These are phyloP conservation scores for Tokudaia muenninki DNA, from an alignment of 2,797 vertebrate genomes.

Conservation along the genomic window DNA sequence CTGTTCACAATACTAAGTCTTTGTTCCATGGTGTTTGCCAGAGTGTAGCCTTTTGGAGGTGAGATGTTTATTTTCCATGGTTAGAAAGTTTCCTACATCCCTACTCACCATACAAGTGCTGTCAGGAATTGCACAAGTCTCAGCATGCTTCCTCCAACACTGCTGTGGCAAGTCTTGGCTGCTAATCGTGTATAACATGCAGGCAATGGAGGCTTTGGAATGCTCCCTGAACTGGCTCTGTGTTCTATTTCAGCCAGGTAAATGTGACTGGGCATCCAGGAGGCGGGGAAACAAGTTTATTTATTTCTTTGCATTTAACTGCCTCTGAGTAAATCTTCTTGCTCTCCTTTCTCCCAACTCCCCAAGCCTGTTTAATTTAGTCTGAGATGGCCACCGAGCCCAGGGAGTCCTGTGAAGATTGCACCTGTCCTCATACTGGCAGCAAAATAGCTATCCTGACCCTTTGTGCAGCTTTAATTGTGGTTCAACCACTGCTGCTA, in stretches of 20 bases:
- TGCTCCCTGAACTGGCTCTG: slow-evolving; percentile 35
- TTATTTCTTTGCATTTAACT: slow-evolving; percentile 42
- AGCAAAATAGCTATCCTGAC: slow-evolving; percentile 14
- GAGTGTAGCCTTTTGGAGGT: slow-evolving; percentile 68
- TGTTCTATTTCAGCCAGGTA: neutral
- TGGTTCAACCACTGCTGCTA: neutral
- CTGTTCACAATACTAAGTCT: slow-evolving; percentile 60
- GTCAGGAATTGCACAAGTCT: slow-evolving; percentile 47
- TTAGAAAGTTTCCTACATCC: slow-evolving; percentile 59
- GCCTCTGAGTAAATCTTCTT: neutral
- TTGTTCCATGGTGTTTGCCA: neutral
- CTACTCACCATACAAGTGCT: neutral
- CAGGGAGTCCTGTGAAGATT: neutral
- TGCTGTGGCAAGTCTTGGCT: slow-evolving; percentile 2
- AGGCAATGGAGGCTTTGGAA: slow-evolving; percentile 54
- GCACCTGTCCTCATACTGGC: neutral
- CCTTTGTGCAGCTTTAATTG: neutral
- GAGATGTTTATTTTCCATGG: slow-evolving; percentile 75
- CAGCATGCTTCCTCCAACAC: neutral
- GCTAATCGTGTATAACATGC: neutral
- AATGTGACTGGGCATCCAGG: slow-evolving; percentile 2
- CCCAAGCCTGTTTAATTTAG: neutral
- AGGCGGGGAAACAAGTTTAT: slow-evolving; percentile 5
- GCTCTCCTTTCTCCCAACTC: slow-evolving; percentile 27
- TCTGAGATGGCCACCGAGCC: neutral